phyloP scores from a whole-genome alignment of 2,113 vertebrate genomes.

The Anolis carolinensis region DNA sequence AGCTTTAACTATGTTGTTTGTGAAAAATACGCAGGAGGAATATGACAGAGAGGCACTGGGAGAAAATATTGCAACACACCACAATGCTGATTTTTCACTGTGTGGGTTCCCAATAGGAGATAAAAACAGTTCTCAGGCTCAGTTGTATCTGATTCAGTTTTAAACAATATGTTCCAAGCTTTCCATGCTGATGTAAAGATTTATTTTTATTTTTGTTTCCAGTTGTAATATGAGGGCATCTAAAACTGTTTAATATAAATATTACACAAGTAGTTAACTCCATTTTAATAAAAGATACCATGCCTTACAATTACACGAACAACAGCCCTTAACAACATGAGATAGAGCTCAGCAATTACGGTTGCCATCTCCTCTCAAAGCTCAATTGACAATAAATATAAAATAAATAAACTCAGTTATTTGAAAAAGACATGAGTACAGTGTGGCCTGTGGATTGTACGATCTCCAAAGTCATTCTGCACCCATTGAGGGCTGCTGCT shows the following conservation, averaged over 20 bases:
- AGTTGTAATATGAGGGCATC: not conserved
- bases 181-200: not conserved
- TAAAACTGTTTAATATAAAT: conserved; percentile 13
- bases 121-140: conserved; percentile 19
- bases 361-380: no score
- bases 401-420: not conserved
- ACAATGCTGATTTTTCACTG: not conserved
- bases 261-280: conserved; percentile 14
- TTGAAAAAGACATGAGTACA: no score
- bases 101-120: conserved; percentile 13
- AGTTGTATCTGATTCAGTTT: not conserved
- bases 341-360: not conserved
- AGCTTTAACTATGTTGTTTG: not conserved
- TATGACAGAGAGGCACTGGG: not conserved
- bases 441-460: no score
- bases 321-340: not conserved
- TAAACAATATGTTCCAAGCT: not conserved
- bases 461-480: no score
- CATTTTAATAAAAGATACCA: not conserved
- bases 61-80: not conserved
- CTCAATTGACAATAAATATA: not conserved
- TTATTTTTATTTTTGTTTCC: not conserved
- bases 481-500: no score
- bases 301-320: conserved; percentile 4
- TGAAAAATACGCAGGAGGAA: conserved; percentile 6